A percentile compares a stretch with the other conserved stretches of the same genome.
Conservation (phyloP, 1,140 invertebrate genomes). For the Elysia chlorotica region DNA sequence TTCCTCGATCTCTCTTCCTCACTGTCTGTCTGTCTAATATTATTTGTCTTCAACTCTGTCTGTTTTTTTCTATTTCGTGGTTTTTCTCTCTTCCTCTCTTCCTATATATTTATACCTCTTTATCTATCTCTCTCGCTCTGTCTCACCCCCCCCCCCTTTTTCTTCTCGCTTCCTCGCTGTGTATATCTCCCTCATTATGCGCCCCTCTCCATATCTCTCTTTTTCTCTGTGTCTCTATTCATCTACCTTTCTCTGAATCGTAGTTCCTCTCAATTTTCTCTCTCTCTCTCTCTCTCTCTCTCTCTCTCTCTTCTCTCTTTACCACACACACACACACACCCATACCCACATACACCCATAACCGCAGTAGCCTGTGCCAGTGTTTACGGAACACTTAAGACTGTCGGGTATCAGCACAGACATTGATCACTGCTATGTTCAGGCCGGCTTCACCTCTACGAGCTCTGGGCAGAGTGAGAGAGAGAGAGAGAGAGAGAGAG, state of each 20-base stretch:
- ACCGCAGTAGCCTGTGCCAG: too few species aligned
- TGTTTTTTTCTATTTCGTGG: not conserved
- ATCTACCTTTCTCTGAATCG: not conserved
- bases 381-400: too few species aligned
- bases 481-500: not conserved
- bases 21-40: not conserved
- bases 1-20: not conserved
- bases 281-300: constrained; percentile 11
- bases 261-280: too few species aligned
- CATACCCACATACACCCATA: too few species aligned
- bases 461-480: constrained; percentile 23
- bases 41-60: not conserved
- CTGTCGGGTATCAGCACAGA: too few species aligned
- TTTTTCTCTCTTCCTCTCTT: not conserved
- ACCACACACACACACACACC: too few species aligned
- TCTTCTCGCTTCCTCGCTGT: not conserved
- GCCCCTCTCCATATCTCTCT: constrained; percentile 1
- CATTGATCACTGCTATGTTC: too few species aligned
- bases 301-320: constrained; percentile 6
- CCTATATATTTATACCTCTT: not conserved
- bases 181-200: not conserved
- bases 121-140: not conserved
- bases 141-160: not conserved
- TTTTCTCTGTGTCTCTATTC: not conserved
- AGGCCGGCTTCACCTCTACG: too few species aligned